phyloP scores from a whole-genome alignment of 1,140 invertebrate genomes.

The Eciton burchellii region DNA sequence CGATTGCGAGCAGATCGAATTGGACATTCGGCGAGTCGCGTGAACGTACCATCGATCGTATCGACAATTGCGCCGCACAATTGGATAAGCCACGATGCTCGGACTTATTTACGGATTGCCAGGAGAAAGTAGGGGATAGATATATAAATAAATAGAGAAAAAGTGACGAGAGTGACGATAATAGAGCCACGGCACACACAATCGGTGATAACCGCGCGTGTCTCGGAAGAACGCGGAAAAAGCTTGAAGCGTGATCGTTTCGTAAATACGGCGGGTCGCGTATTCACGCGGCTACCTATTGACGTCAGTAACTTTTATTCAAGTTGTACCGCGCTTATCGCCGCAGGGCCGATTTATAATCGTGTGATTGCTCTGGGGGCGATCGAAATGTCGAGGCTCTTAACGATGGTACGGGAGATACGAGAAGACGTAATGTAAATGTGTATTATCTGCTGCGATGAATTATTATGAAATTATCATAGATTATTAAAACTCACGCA shows the following conservation, averaged over 20 bases:
- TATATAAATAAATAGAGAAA: too few species aligned
- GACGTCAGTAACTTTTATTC: conserved; percentile 72
- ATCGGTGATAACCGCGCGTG: conserved; percentile 5
- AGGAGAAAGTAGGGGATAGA: too few species aligned
- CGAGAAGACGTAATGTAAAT: not conserved
- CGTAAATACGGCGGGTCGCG: conserved; percentile 48
- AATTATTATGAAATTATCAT: too few species aligned
- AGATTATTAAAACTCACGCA: too few species aligned
- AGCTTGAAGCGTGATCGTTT: conserved; percentile 39
- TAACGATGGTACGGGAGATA: not conserved
- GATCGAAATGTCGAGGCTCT: conserved; percentile 28
- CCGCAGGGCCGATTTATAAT: conserved; percentile 28
- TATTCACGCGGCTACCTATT: conserved; percentile 59
- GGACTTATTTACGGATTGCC: too few species aligned
- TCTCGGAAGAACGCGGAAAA: conserved; percentile 23
- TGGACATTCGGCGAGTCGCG: not conserved
- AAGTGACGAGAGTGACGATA: not conserved
- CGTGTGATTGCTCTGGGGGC: not conserved
- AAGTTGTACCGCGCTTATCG: conserved; percentile 41
- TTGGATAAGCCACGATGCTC: too few species aligned
- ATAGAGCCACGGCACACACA: not conserved
- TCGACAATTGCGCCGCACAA: too few species aligned
- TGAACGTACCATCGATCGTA: too few species aligned
- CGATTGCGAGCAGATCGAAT: not conserved
- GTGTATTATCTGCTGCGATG: not conserved